These are phyloP conservation scores for Volucella zonaria DNA, from an alignment of 2,888 invertebrate species.

Conservation along the genomic window DNA sequence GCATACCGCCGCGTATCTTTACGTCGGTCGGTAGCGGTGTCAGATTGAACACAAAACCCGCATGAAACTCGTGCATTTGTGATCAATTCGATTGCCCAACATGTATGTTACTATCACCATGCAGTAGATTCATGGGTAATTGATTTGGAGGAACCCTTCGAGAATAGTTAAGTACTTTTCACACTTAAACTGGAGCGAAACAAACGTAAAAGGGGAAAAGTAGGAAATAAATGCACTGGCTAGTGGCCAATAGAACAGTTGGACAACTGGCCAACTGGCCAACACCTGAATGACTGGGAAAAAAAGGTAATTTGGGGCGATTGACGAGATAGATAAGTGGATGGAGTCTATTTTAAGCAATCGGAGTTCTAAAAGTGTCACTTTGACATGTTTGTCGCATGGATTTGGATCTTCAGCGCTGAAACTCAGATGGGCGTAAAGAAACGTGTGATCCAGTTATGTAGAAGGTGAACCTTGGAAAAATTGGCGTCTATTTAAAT, in stretches of 20 bases:
- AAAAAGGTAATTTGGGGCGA: conserved; percentile 7
- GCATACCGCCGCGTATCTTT: conserved; percentile 19
- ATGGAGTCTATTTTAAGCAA: too few species aligned
- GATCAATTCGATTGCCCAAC: conserved; percentile 43
- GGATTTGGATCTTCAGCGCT: too few species aligned
- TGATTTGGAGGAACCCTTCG: conserved; percentile 54
- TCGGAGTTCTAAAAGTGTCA: too few species aligned
- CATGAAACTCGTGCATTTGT: conserved; percentile 40
- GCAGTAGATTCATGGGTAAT: conserved; percentile 65
- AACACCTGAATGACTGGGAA: conserved; percentile 11
- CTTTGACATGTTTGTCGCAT: too few species aligned
- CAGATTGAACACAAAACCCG: conserved; percentile 36
- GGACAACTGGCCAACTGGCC: too few species aligned
- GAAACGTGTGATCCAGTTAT: too few species aligned
- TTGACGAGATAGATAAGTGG: neutral
- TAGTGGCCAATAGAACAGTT: neutral
- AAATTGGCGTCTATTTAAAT: too few species aligned
- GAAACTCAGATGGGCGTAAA: too few species aligned
- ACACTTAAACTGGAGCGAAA: conserved; percentile 59
- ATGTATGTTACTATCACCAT: conserved; percentile 22
- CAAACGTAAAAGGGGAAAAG: conserved; percentile 25
- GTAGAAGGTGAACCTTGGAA: too few species aligned
- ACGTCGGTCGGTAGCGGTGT: conserved; percentile 13
- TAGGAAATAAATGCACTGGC: conserved; percentile 23
- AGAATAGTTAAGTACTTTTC: conserved; percentile 55